Conservation (phyloP, 2,113 vertebrate species). For the Ancistrus triradiatus region DNA sequence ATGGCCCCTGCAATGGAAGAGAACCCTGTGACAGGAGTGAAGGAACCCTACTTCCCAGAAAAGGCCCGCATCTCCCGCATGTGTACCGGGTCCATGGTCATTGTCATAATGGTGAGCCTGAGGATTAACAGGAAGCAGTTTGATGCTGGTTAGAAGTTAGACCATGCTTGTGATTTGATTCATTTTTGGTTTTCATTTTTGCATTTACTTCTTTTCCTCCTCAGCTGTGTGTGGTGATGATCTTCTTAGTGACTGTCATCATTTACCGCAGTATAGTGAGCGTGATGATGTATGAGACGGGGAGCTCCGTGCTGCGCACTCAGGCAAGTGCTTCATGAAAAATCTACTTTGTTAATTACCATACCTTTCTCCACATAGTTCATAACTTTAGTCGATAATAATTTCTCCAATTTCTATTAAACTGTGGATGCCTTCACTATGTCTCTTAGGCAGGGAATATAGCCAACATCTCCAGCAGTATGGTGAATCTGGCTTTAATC, state of each 20-base stretch:
- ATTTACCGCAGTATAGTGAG: constrained; percentile 74
- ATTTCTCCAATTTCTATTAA: constrained; percentile 23
- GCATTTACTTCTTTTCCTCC: not conserved
- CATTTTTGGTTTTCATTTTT: not conserved
- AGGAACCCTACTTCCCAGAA: constrained; percentile 74
- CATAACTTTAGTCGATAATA: constrained; percentile 19
- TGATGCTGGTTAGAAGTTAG: not conserved
- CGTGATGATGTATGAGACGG: constrained; percentile 70
- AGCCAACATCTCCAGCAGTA: constrained; percentile 71
- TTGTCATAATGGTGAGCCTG: constrained; percentile 71
- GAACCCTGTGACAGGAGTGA: constrained; percentile 73
- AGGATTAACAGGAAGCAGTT: not conserved
- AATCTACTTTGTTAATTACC: constrained; percentile 6
- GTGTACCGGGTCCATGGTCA: constrained; percentile 74
- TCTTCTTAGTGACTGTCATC: constrained; percentile 78
- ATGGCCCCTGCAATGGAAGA: constrained; percentile 70
- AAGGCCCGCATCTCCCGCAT: constrained; percentile 62
- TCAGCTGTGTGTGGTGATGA: constrained; percentile 73
- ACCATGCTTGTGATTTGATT: not conserved
- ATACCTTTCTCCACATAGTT: not conserved
- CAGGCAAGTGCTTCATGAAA: constrained; percentile 56
- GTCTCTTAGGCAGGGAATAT: constrained; percentile 69
- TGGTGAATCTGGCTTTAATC: constrained; percentile 73
- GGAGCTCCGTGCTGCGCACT: constrained; percentile 69
- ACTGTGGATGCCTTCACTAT: not conserved